These are phyloP conservation scores for Bombus vancouverensis DNA, from an alignment of 1,140 invertebrate genomes.

Conservation along the genomic window DNA sequence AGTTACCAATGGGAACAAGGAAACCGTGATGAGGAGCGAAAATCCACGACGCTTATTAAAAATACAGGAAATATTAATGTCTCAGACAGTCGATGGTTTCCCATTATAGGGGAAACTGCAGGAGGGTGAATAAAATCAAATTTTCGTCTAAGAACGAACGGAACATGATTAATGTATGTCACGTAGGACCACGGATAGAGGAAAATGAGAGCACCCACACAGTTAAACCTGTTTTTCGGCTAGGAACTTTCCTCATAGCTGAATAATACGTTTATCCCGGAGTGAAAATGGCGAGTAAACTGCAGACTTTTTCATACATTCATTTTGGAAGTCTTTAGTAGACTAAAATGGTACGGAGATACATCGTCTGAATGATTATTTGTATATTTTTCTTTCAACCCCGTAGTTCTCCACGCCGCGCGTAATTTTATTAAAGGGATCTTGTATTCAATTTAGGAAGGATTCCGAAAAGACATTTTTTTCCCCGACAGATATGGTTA, in stretches of 20 bases:
- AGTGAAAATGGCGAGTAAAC: constrained; percentile 34
- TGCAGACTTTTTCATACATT: background rate
- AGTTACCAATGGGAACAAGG: background rate
- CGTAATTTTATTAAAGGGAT: constrained; percentile 64
- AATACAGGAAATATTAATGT: constrained; percentile 56
- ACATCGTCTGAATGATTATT: constrained; percentile 29
- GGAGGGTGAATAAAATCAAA: constrained; percentile 68
- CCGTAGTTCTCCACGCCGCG: background rate
- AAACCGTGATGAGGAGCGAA: background rate
- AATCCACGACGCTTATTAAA: constrained; percentile 1
- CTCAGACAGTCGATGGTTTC: constrained; percentile 16
- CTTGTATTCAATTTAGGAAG: constrained; percentile 67
- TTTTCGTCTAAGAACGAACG: constrained; percentile 61
- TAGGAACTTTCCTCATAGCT: constrained; percentile 29
- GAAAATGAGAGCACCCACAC: constrained; percentile 53
- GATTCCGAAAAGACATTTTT: constrained; percentile 60
- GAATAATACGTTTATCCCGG: constrained; percentile 24
- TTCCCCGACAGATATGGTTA: constrained; percentile 12
- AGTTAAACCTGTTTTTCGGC: constrained; percentile 57
- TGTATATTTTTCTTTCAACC: background rate
- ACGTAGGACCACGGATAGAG: constrained; percentile 54
- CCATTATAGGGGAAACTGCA: background rate
- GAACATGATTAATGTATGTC: constrained; percentile 66
- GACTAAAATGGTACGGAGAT: constrained; percentile 13
- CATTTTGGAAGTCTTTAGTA: background rate